Percentiles rank a stretch among this genome's conserved stretches.
Conservation (phyloP, 2,888 invertebrate species). For the Norana najaformis region DNA sequence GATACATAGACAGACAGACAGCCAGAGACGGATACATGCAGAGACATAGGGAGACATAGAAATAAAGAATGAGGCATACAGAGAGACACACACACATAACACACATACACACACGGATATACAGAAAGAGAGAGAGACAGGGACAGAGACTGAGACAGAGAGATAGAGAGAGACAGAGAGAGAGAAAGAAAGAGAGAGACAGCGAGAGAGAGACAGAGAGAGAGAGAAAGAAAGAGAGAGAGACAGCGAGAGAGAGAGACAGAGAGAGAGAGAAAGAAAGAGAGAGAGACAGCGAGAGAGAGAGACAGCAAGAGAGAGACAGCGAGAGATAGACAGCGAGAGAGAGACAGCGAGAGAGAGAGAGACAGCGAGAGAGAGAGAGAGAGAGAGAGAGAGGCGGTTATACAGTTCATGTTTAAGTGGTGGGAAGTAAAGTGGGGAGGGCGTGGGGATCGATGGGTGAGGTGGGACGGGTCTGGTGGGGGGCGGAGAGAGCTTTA, state of each 20-base stretch:
- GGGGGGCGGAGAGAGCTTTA: not conserved
- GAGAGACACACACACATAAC: too few relatives aligned
- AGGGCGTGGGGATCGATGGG: too few relatives aligned
- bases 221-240: not conserved
- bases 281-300: too few relatives aligned
- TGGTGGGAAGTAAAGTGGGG: too few relatives aligned
- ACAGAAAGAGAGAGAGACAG: too few relatives aligned
- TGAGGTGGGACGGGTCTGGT: not conserved
- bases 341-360: not conserved
- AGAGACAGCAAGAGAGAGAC: not conserved
- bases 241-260: not conserved
- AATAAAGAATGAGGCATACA: too few relatives aligned
- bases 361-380: not conserved
- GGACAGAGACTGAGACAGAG: too few relatives aligned
- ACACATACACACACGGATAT: too few relatives aligned
- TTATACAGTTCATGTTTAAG: too few relatives aligned
- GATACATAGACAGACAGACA: too few relatives aligned
- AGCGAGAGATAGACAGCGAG: not conserved
- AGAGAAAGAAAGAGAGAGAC: not conserved
- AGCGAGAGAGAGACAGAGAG: not conserved
- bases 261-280: not conserved
- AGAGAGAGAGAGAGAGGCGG: not conserved
- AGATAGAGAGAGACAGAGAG: not conserved
- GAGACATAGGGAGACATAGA: too few relatives aligned
- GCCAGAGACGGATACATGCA: too few relatives aligned